Conservation (phyloP, 1,140 invertebrate species). For the Drosophila nikananu region DNA sequence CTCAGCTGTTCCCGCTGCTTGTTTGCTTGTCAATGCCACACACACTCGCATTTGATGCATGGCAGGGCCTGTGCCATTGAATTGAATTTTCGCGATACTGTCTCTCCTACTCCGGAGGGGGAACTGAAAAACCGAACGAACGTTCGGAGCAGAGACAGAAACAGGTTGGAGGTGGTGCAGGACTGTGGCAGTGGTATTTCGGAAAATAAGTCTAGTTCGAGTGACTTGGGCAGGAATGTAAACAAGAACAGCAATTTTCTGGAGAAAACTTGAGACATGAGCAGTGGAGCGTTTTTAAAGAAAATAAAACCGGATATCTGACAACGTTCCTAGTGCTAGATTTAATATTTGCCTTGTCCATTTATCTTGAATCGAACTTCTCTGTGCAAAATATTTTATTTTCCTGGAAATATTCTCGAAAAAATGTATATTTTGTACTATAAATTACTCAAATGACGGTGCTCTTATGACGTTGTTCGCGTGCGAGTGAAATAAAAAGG, state of each 20-base stretch:
- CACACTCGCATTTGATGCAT: conserved; percentile 27
- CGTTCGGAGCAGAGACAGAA: neutral
- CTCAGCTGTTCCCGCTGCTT: neutral
- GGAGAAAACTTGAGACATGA: neutral
- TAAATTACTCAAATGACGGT: neutral
- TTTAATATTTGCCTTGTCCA: too few species aligned
- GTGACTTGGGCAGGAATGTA: conserved; percentile 19
- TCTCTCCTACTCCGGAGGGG: conserved; percentile 19
- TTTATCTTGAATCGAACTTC: neutral
- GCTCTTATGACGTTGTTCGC: neutral
- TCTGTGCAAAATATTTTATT: neutral
- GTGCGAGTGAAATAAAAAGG: neutral
- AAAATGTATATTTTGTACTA: neutral
- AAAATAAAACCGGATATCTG: neutral
- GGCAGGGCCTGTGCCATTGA: conserved; percentile 39
- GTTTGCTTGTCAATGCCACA: conserved; percentile 20
- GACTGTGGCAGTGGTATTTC: conserved; percentile 1
- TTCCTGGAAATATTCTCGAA: too few species aligned
- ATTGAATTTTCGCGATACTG: conserved; percentile 58
- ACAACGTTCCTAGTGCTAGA: too few species aligned
- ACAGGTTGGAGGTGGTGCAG: neutral
- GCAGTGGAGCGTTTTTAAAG: neutral
- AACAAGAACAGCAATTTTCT: conserved; percentile 22
- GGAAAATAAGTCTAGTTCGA: conserved; percentile 16
- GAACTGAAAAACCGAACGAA: conserved; percentile 1